A percentile compares a stretch with the other conserved stretches of the same genome.
Evolutionary conservation across 2,888 invertebrate genomes (phyloP).

Genomic region (Augiades crinisus): DNA sequence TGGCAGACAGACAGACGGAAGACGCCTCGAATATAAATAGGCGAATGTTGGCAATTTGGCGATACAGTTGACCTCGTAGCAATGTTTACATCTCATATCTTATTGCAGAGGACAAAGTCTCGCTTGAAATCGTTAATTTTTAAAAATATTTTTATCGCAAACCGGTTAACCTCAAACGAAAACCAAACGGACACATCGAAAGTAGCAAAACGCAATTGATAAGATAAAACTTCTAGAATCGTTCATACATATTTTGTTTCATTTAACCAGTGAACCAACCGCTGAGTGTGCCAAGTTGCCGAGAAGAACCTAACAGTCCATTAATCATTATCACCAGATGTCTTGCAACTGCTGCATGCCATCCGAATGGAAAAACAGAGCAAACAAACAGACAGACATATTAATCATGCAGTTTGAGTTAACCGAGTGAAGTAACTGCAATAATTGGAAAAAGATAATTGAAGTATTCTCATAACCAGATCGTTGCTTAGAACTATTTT

Average conservation of each 20-base stretch:
- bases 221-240: not conserved
- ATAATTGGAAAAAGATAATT: conserved; percentile 2
- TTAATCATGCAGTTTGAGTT: conserved; percentile 15
- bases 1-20: conserved; percentile 78
- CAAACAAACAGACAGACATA: conserved; percentile 18
- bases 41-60: conserved; percentile 66
- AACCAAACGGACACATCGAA: not conserved
- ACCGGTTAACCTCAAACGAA: not conserved
- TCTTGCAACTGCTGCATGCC: conserved; percentile 19
- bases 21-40: conserved; percentile 71
- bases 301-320: conserved; percentile 5
- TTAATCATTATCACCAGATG: conserved; percentile 25
- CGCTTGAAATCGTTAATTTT: conserved; percentile 37
- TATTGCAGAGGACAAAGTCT: conserved; percentile 45
- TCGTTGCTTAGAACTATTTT: conserved; percentile 1
- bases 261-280: conserved; percentile 9
- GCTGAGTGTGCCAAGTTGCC: conserved; percentile 16
- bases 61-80: conserved; percentile 67
- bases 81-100: conserved; percentile 69
- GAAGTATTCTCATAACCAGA: not conserved
- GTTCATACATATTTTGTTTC: conserved; percentile 6
- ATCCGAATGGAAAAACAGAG: conserved; percentile 17
- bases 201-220: not conserved
- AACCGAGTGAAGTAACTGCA: not conserved
- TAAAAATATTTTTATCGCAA: not conserved